phyloP scores from a whole-genome alignment of 2,888 invertebrate species.

The Heliconius ismenius region DNA sequence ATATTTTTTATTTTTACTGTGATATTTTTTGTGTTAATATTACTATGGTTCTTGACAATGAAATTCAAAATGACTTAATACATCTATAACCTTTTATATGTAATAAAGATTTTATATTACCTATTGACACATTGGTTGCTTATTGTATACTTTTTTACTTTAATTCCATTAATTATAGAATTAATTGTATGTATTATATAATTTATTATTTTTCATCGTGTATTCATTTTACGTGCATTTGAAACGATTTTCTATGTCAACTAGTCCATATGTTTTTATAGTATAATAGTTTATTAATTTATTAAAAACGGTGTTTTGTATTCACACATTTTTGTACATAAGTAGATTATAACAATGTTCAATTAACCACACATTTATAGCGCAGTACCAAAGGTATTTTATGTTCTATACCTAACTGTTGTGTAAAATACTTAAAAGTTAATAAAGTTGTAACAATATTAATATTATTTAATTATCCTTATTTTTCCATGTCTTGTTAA shows the following conservation, averaged over 20 bases:
- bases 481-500: too few relatives aligned
- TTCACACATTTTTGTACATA: constrained; percentile 78
- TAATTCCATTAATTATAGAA: neutral
- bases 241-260: neutral
- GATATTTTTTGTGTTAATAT: constrained; percentile 6
- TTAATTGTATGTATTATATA: neutral
- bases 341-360: constrained; percentile 76
- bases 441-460: constrained; percentile 58
- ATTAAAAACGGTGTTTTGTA: constrained; percentile 55
- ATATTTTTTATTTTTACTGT: constrained; percentile 9
- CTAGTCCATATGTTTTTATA: constrained; percentile 14
- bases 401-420: constrained; percentile 74
- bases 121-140: neutral
- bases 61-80: neutral
- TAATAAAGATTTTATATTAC: neutral
- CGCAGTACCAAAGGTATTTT: constrained; percentile 79
- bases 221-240: neutral
- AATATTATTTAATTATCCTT: constrained; percentile 6
- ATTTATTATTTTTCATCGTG: neutral
- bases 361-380: constrained; percentile 72
- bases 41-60: neutral
- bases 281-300: constrained; percentile 19
- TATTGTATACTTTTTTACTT: neutral
- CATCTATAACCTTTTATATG: neutral
- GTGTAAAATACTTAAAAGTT: constrained; percentile 76